A percentile compares a stretch with the other conserved stretches of the same genome.
phyloP scores from a whole-genome alignment of 2,797 vertebrate species.

The Chlorospingus flavigularis region DNA sequence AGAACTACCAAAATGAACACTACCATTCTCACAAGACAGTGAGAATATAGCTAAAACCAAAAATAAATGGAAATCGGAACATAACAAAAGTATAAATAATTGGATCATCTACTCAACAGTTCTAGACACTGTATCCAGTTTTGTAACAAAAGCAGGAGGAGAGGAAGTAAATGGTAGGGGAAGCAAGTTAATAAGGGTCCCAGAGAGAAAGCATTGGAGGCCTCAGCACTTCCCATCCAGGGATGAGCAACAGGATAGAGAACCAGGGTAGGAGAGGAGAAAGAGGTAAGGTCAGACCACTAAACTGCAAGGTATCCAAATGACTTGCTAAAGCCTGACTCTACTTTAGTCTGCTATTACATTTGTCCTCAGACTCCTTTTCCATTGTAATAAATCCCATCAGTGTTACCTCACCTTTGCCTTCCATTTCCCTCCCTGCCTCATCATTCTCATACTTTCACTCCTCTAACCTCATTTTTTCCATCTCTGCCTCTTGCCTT shows the following conservation, averaged over 20 bases:
- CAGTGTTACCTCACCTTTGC: background rate
- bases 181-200: background rate
- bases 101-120: background rate
- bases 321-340: background rate
- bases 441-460: background rate
- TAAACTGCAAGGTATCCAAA: background rate
- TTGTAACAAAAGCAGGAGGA: background rate
- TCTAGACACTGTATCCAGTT: background rate
- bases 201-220: background rate
- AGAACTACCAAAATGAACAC: background rate
- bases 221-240: background rate
- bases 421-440: background rate
- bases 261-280: background rate
- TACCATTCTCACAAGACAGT: background rate
- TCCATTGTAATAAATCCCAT: background rate
- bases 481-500: background rate
- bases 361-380: background rate
- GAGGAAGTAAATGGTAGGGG: background rate
- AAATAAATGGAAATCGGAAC: background rate
- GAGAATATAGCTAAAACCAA: background rate
- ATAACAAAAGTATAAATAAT: background rate
- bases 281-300: background rate
- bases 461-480: background rate
- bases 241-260: background rate
- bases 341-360: background rate